Evolutionary conservation across 2,113 vertebrate species (phyloP).

Genomic region (Bufo bufo): DNA sequence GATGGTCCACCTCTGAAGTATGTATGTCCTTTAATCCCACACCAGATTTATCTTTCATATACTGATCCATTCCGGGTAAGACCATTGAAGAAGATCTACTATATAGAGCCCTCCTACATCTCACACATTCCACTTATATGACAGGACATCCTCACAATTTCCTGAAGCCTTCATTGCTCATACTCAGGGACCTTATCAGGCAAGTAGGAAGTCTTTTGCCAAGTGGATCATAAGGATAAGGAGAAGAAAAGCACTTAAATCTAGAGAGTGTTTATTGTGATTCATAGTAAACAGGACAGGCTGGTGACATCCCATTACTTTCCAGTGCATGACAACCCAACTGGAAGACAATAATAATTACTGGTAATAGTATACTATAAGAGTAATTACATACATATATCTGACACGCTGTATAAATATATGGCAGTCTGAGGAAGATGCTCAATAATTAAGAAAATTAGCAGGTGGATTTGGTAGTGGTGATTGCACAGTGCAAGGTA

Average conservation of each 20-base stretch:
- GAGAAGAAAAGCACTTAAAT: slow-evolving; percentile 17
- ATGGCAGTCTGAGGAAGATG: neutral
- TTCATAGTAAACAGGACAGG: neutral
- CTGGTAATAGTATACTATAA: slow-evolving; percentile 23
- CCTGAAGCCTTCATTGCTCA: neutral
- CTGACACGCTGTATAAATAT: neutral
- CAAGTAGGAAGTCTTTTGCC: neutral
- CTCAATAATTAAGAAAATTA: slow-evolving; percentile 14
- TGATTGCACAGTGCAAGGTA: neutral
- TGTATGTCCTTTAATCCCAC: neutral
- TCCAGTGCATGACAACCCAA: neutral
- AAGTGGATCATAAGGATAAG: slow-evolving; percentile 20
- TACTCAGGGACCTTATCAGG: neutral
- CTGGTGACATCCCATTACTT: neutral
- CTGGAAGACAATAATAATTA: slow-evolving; percentile 26
- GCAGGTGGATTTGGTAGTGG: slow-evolving; percentile 4
- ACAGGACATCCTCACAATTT: slow-evolving; percentile 33
- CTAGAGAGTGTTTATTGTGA: neutral
- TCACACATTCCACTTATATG: neutral
- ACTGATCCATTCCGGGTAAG: neutral
- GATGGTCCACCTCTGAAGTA: too few species aligned
- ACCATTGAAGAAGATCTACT: neutral
- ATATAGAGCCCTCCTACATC: neutral
- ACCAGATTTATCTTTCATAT: neutral
- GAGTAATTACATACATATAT: slow-evolving; percentile 28